Evolutionary conservation across 2,797 vertebrate genomes (phyloP).

Genomic region (Amazonetta brasiliensis): DNA sequence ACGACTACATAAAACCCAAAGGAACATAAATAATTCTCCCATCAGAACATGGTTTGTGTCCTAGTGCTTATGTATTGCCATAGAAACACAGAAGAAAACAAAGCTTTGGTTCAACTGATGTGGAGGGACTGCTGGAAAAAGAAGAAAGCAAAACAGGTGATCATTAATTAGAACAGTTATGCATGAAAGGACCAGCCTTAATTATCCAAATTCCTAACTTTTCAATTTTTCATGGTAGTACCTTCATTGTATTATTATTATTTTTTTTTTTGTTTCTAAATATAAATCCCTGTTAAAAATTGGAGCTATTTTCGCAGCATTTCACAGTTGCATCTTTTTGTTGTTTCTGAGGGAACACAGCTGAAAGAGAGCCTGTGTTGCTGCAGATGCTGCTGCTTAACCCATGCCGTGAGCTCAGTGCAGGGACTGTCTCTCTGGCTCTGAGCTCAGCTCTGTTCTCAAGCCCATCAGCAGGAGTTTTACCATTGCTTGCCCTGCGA

Average conservation of each 20-base stretch:
- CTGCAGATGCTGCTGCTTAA: slow-evolving; percentile 10
- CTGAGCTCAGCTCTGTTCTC: slow-evolving; percentile 27
- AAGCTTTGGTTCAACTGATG: not conserved
- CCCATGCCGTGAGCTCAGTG: fast-evolving
- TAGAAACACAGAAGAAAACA: not conserved
- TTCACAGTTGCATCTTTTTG: not conserved
- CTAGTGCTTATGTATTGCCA: not conserved
- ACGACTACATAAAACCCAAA: not conserved
- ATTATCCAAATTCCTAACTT: not conserved
- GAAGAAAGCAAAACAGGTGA: not conserved
- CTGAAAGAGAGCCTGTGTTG: slow-evolving; percentile 13
- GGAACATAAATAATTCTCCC: not conserved
- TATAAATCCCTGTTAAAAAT: not conserved
- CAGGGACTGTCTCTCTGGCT: not conserved
- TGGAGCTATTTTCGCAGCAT: not conserved
- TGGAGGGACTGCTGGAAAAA: not conserved
- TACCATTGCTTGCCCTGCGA: not conserved
- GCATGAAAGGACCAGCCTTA: not conserved
- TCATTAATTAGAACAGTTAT: not conserved
- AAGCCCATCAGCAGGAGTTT: not conserved
- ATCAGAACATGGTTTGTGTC: not conserved
- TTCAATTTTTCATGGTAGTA: not conserved
- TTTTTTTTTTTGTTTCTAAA: not conserved
- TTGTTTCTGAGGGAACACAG: not conserved
- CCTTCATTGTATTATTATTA: not conserved